These are phyloP conservation scores for Myotis vivesi DNA, from an alignment of 2,797 vertebrate genomes.

Conservation along the genomic window DNA sequence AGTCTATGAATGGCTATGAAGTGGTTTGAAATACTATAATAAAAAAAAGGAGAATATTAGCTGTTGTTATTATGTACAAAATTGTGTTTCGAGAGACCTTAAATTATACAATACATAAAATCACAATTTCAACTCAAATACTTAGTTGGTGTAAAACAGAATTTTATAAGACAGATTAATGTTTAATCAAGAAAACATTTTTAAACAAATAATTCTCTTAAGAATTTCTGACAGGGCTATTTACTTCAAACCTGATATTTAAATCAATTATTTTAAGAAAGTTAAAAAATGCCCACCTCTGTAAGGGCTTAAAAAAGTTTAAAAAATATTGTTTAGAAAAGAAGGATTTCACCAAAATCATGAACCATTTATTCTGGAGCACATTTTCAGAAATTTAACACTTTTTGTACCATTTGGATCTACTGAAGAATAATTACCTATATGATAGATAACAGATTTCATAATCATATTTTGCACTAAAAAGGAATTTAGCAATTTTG, in stretches of 20 bases:
- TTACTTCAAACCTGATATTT: neutral
- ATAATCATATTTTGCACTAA: conserved; percentile 85
- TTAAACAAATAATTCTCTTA: conserved; percentile 47
- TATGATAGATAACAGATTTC: conserved; percentile 79
- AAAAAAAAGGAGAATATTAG: conserved; percentile 19
- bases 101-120: conserved; percentile 13
- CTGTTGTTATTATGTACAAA: conserved; percentile 13
- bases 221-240: neutral
- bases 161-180: conserved; percentile 47
- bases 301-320: conserved; percentile 26
- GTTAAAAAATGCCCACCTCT: conserved; percentile 5
- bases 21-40: neutral
- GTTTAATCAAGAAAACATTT: neutral
- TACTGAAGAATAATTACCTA: conserved; percentile 74
- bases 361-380: conserved; percentile 62
- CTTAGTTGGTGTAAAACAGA: conserved; percentile 38
- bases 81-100: conserved; percentile 40
- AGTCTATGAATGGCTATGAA: neutral
- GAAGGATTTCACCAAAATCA: conserved; percentile 41
- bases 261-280: neutral
- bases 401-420: conserved; percentile 70
- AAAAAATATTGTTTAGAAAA: conserved; percentile 43
- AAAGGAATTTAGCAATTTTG: conserved; percentile 80
- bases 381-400: conserved; percentile 58
- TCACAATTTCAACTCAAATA: conserved; percentile 32